Conservation (phyloP, 2,113 vertebrate genomes). For the Oophaga pumilio region DNA sequence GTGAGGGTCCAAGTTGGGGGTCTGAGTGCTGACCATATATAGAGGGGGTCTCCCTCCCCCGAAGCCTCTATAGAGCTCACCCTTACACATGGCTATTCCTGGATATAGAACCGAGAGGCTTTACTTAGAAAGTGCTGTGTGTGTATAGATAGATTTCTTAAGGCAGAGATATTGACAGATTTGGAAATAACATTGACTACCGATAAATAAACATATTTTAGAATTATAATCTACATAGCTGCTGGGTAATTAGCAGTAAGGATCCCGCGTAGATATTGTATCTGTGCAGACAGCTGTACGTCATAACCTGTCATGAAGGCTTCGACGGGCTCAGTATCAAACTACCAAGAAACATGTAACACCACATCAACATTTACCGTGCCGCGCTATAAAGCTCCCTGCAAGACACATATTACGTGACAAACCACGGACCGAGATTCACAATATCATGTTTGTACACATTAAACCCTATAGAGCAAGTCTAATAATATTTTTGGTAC, state of each 20-base stretch:
- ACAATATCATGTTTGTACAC: neutral
- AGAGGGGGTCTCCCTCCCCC: slow-evolving; percentile 51
- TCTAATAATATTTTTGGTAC: too few relatives aligned
- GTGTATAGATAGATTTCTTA: slow-evolving; percentile 28
- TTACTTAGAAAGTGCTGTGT: slow-evolving; percentile 59
- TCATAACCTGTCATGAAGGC: neutral
- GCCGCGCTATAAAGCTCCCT: neutral
- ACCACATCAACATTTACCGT: neutral
- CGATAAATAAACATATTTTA: neutral
- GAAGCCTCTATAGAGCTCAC: slow-evolving; percentile 45
- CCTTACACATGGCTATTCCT: slow-evolving; percentile 57
- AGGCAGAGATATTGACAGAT: slow-evolving; percentile 21
- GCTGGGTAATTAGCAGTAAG: neutral
- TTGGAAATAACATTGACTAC: neutral
- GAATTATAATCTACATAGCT: neutral
- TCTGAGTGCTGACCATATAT: slow-evolving; percentile 54
- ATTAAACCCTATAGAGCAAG: too few relatives aligned
- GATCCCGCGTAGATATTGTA: neutral
- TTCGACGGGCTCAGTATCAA: neutral
- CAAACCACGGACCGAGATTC: neutral
- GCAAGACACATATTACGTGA: neutral
- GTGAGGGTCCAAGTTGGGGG: slow-evolving; percentile 54
- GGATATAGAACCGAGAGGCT: slow-evolving; percentile 46
- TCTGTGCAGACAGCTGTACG: neutral
- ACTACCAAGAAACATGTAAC: neutral